Conservation (phyloP, 2,797 vertebrate genomes). For the Lutjanus campechanus region DNA sequence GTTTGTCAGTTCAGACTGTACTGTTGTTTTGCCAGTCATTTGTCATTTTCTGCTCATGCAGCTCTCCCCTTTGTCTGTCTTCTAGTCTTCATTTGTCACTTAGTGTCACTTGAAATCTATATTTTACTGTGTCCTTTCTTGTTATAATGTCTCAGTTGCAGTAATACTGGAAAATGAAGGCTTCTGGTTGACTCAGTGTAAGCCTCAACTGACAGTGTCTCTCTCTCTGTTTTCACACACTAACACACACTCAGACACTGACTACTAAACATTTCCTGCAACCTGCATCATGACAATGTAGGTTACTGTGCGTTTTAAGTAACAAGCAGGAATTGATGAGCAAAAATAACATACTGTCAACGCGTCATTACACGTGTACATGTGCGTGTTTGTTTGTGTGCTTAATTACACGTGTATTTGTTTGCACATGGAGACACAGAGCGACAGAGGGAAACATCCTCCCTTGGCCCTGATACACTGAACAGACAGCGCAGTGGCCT, state of each 20-base stretch:
- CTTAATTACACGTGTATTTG: slow-evolving; percentile 39
- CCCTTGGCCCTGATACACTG: slow-evolving; percentile 26
- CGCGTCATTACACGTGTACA: neutral
- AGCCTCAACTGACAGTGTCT: neutral
- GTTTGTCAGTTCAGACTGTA: slow-evolving; percentile 16
- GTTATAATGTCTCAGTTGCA: slow-evolving; percentile 11
- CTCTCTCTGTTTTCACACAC: slow-evolving; percentile 24
- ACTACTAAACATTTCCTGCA: slow-evolving; percentile 32
- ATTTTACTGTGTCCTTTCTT: slow-evolving; percentile 13
- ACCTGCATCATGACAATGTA: neutral
- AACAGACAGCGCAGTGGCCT: slow-evolving; percentile 41
- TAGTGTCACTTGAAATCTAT: slow-evolving; percentile 28
- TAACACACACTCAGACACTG: slow-evolving; percentile 32
- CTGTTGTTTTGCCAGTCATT: slow-evolving; percentile 11
- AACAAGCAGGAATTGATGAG: slow-evolving; percentile 6
- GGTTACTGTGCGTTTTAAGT: slow-evolving; percentile 19
- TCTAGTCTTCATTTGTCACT: slow-evolving; percentile 11
- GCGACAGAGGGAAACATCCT: neutral
- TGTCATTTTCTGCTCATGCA: slow-evolving; percentile 8
- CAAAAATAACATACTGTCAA: neutral
- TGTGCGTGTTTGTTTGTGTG: neutral
- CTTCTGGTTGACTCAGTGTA: neutral
- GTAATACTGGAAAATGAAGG: slow-evolving; percentile 11
- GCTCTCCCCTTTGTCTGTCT: neutral
- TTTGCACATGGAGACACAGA: slow-evolving; percentile 28